phyloP scores from a whole-genome alignment of 2,797 vertebrate species.

The Lindbergichthys nudifrons region DNA sequence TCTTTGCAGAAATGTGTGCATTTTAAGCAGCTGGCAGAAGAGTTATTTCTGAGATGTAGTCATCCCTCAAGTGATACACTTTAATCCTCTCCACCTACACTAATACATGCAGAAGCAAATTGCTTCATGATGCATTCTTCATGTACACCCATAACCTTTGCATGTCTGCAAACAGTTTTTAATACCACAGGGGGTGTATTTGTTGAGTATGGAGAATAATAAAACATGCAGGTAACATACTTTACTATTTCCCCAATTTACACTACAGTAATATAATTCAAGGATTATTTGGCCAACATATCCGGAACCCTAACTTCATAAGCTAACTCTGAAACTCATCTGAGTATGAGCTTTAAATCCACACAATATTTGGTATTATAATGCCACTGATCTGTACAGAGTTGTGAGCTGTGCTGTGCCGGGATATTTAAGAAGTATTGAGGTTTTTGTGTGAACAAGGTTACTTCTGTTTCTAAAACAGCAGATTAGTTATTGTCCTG shows the following conservation, averaged over 20 bases:
- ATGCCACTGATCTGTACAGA: constrained; percentile 29
- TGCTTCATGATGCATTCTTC: constrained; percentile 7
- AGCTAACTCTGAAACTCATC: constrained; percentile 15
- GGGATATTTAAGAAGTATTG: constrained; percentile 39
- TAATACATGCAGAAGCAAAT: constrained; percentile 9
- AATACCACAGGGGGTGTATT: constrained; percentile 1
- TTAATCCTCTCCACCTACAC: constrained; percentile 19
- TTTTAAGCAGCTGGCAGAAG: constrained; percentile 21
- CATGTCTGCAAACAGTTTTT: constrained; percentile 4
- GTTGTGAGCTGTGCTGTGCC: constrained; percentile 18
- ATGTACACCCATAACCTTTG: neutral
- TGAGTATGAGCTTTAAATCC: constrained; percentile 32
- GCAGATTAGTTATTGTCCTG: constrained; percentile 39
- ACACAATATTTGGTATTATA: constrained; percentile 34
- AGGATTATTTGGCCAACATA: constrained; percentile 22
- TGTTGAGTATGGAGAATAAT: constrained; percentile 9
- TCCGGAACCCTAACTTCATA: constrained; percentile 24
- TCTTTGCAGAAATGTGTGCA: constrained; percentile 28
- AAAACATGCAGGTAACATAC: constrained; percentile 12
- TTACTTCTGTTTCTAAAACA: constrained; percentile 65
- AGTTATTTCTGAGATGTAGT: constrained; percentile 22
- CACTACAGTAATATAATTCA: constrained; percentile 14
- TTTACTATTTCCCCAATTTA: neutral
- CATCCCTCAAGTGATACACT: constrained; percentile 23
- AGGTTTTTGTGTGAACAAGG: constrained; percentile 44